phyloP scores from a whole-genome alignment of 2,888 invertebrate species.

The Euzophera pinguis region DNA sequence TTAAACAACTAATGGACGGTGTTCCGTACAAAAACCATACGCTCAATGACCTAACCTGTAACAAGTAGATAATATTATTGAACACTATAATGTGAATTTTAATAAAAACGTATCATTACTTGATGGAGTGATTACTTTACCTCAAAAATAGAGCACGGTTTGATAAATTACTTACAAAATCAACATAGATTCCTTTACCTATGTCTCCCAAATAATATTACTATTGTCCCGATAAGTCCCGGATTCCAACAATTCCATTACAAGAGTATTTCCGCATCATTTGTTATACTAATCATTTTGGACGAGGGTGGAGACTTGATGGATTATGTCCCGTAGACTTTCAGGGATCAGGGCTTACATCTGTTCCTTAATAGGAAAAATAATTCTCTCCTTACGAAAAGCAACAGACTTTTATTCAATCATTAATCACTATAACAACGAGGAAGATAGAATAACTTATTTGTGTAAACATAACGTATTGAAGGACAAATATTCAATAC shows the following conservation, averaged over 20 bases:
- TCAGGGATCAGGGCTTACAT: conserved; percentile 10
- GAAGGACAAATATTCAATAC: no score
- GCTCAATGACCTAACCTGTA: no score
- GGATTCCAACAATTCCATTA: conserved; percentile 18
- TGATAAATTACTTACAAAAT: conserved; percentile 1
- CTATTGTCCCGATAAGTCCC: conserved; percentile 6
- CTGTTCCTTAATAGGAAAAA: conserved; percentile 12
- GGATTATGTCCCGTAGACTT: conserved; percentile 31
- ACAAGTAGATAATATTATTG: no score
- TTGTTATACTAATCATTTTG: conserved; percentile 49
- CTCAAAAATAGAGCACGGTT: neutral
- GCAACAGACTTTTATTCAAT: neutral
- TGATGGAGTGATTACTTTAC: no score
- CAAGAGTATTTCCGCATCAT: conserved; percentile 29
- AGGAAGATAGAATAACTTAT: no score
- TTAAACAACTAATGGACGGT: no score
- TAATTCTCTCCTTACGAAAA: conserved; percentile 26
- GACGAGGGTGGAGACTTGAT: conserved; percentile 45
- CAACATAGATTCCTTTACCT: neutral
- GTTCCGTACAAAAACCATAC: no score
- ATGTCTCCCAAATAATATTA: conserved; percentile 8
- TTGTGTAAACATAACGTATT: no score
- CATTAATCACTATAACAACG: neutral
- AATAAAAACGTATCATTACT: no score
- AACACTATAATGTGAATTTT: no score